Evolutionary conservation across 2,797 vertebrate genomes (phyloP).

Genomic region (Pygocentrus nattereri): DNA sequence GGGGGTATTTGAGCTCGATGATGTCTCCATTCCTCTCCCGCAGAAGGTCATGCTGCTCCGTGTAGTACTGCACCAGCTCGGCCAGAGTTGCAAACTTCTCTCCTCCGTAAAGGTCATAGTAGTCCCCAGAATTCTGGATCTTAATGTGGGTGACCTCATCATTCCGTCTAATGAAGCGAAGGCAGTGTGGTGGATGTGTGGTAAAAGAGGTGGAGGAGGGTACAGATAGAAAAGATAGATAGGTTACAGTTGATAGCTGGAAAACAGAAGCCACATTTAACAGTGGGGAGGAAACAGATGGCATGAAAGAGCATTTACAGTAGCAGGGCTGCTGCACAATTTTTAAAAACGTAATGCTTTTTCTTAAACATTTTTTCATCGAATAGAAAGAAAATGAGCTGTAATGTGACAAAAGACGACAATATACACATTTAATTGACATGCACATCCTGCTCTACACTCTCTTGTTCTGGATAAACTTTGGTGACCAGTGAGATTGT

Average conservation of each 20-base stretch:
- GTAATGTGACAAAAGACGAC: too few species aligned
- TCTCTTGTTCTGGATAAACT: too few species aligned
- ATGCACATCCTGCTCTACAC: too few species aligned
- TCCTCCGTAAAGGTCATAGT: conserved; percentile 89
- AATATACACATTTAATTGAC: too few species aligned
- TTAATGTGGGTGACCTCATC: conserved; percentile 93
- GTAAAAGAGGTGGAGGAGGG: conserved; percentile 9
- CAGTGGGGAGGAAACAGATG: background rate
- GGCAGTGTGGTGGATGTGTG: background rate
- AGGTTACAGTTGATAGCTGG: conserved; percentile 13
- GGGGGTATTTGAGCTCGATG: conserved; percentile 90
- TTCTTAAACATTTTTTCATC: too few species aligned
- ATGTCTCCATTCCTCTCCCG: conserved; percentile 88
- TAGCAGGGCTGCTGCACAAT: background rate
- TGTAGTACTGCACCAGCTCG: conserved; percentile 91
- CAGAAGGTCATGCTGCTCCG: conserved; percentile 87
- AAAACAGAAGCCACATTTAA: background rate
- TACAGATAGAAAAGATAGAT: conserved; percentile 33
- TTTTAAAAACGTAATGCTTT: too few species aligned
- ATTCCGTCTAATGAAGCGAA: conserved; percentile 73
- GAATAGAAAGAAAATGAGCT: too few species aligned
- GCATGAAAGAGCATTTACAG: background rate
- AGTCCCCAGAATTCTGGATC: conserved; percentile 90
- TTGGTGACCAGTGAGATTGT: too few species aligned
- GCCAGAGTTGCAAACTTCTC: conserved; percentile 91